These are phyloP conservation scores for Clupea harengus DNA, from an alignment of 2,113 vertebrate genomes.

Conservation along the genomic window DNA sequence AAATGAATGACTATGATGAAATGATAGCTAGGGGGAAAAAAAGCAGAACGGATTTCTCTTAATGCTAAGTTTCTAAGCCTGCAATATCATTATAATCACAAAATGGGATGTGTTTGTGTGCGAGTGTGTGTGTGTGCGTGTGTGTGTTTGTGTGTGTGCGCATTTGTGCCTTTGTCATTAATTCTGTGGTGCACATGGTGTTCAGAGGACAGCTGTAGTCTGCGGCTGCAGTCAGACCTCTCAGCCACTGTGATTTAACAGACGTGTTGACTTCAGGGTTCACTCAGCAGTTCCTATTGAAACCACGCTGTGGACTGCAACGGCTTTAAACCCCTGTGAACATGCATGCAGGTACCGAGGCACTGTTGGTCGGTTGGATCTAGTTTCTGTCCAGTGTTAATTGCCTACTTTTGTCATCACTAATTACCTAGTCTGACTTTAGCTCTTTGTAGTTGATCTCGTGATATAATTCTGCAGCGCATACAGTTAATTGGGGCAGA, in stretches of 20 bases:
- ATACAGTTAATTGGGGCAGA: background rate
- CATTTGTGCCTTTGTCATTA: constrained; percentile 27
- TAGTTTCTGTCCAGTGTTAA: background rate
- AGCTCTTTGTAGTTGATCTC: background rate
- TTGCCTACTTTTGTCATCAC: background rate
- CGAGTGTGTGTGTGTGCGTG: background rate
- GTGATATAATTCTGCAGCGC: background rate
- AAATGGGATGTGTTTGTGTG: constrained; percentile 9
- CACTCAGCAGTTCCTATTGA: background rate
- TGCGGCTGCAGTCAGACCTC: background rate
- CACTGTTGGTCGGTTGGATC: background rate
- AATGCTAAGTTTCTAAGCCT: constrained; percentile 7
- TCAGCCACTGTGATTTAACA: background rate
- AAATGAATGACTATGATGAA: background rate
- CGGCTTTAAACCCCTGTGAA: background rate
- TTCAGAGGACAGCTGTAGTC: constrained; percentile 38
- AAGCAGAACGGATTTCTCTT: background rate
- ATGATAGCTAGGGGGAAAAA: background rate
- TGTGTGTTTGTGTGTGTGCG: background rate
- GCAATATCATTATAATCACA: background rate
- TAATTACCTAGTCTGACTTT: background rate
- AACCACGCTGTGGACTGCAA: background rate
- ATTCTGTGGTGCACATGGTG: constrained; percentile 31
- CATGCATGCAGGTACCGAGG: background rate
- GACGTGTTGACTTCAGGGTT: background rate